Percentiles rank a stretch among this genome's conserved stretches.
Conservation (phyloP, 2,113 vertebrate genomes). For the Halichoerus grypus region DNA sequence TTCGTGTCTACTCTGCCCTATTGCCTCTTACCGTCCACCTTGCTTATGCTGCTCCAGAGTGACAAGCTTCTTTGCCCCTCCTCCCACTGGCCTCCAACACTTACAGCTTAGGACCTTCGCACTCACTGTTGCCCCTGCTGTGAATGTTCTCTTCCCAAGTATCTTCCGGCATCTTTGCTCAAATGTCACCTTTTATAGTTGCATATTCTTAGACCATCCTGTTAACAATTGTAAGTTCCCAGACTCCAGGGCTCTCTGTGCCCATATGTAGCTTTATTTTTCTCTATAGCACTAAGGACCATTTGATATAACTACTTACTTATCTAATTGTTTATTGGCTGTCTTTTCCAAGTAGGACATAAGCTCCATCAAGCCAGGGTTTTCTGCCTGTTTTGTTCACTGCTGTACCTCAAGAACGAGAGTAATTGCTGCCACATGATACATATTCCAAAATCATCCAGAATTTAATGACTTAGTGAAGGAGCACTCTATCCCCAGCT, state of each 20-base stretch:
- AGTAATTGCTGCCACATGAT: not conserved
- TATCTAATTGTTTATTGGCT: not conserved
- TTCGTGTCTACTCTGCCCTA: not conserved
- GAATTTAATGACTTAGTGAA: not conserved
- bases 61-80: not conserved
- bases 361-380: not conserved
- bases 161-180: not conserved
- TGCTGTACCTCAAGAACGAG: not conserved
- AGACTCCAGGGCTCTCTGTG: no score
- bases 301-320: not conserved
- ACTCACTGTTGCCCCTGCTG: not conserved
- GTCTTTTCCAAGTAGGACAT: not conserved
- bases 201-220: not conserved
- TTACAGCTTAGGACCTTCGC: not conserved
- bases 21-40: not conserved
- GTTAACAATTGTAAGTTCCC: no score
- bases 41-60: not conserved
- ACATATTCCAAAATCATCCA: not conserved
- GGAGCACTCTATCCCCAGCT: not conserved
- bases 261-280: not conserved
- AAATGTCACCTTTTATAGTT: not conserved
- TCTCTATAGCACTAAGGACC: not conserved
- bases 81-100: not conserved
- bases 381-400: not conserved
- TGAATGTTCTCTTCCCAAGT: not conserved